Base-by-base conservation (phyloP, 2,888 invertebrate species). In the Temnothorax unifasciatus region DNA sequence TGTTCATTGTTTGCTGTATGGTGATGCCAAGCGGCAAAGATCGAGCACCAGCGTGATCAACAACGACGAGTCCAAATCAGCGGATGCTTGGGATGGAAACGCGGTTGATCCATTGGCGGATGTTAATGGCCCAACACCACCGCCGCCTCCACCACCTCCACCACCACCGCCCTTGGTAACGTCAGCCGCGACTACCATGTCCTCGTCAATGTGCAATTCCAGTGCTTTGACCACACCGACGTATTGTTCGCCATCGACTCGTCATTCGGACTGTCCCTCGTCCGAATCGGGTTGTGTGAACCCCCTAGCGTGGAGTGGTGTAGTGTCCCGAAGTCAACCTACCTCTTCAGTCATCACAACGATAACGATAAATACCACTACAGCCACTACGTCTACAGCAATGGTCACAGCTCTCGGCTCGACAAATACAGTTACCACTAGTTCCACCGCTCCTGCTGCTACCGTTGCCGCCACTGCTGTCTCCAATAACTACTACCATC, bases 1-100 rank as follows among this genome's bases (percentile, higher is more conserved):
- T 91, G 96, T 96, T 64, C 96, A 96, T 88, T 95, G 93, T 86
- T 87, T 95, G 25, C 83, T 95, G 8, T 94, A 94, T 66, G 94
- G 94, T 0, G 95, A 95, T 59, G 90, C 93, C 0, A 95, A 95
- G 73, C 92, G 95, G 8, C 95, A 95, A 76, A 92, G 94, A 59
- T 88, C 93, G 1, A 92, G 90, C 44, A 82, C 89, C 13, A 91
- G 89, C 54, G 75, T 90, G 6, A 86, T 92, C 29, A 94, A 92
- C 74, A 92, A 91, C 61, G 93, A 93, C 9, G 93, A 94, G 66
- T 87, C 90, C 4, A 93, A 93, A 85, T 92, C 92, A 4, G 76
- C 92, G 21, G 94, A 94, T 68, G 90, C 91, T 5, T 94, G 94
- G 94, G 94, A 94, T 34, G 92, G 91, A 68, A 89, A 74, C 3